Base-by-base conservation (phyloP, 2,113 vertebrate species). In the Phyllostomus hastatus region DNA sequence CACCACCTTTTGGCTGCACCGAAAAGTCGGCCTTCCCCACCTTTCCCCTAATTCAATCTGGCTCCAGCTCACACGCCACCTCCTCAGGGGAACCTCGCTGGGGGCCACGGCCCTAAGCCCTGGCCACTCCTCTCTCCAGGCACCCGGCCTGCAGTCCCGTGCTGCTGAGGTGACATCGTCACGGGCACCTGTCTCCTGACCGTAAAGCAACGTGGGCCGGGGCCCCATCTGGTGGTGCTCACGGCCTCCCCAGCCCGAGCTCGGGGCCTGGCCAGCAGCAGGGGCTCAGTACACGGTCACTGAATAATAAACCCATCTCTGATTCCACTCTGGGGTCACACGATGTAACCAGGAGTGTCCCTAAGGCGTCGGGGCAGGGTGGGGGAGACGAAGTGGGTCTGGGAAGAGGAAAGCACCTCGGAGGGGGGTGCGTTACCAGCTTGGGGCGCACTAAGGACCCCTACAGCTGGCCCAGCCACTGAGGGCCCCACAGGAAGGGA, bases 311-410 rank as follows among this genome's bases (percentile, higher is more conserved):
- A 3, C 16, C 3, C 6, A 75, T 2, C n/a, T 43, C 28, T 10
- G 6, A 28, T 14, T 35, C 48, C 38, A 10, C 72, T 4, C 1
- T 2, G 2, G 24, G n/a, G 5, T 28, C 80, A 24, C 19, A 0
- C 17, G 9, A 10, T 17, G 4, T 15, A 19, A 24, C 22, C 38
- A 11, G 81, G 7, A 79, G 11, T 3, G 0, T 15, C 10, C 35
- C 72, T 1, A 1, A 5, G 67, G 28, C 2, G 16, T 17, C 0
- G 1, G 17, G 7, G 22, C 26, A 9, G 26, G n/a, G 5, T 1
- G 12, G 7, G 22, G n/a, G 15, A 28, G n/a, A 7, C 12, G 14
- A 12, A 17, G 17, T 0, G 14, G 5, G 83, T 6, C 64, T 1
- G 0, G 5, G 50, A 69, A 46, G 82, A 67, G 26, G n/a, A 19